These are phyloP conservation scores for Thryonomys swinderianus DNA, from an alignment of 2,113 vertebrate species.

Conservation along the genomic window DNA sequence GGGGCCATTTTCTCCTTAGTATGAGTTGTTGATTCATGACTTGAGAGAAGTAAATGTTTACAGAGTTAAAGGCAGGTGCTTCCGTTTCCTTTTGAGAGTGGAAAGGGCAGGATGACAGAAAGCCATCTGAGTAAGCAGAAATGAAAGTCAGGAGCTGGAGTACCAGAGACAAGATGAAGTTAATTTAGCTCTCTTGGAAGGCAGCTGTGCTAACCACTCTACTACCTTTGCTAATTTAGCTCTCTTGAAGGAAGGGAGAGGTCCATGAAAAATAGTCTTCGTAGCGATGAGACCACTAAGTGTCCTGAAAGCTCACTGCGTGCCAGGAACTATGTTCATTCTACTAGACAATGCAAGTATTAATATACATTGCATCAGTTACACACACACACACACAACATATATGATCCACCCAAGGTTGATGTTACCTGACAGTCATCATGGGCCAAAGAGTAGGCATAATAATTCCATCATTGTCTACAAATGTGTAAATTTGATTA, in stretches of 20 bases:
- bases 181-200: neutral
- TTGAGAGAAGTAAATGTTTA: constrained; percentile 18
- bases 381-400: neutral
- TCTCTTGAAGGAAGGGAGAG: neutral
- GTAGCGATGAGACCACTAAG: neutral
- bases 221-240: no score
- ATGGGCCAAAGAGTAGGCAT: neutral
- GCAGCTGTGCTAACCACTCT: no score
- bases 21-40: constrained; percentile 55
- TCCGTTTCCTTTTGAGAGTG: constrained; percentile 64
- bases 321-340: neutral
- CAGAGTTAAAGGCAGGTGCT: constrained; percentile 49
- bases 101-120: neutral
- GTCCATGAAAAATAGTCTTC: neutral
- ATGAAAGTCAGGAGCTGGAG: neutral
- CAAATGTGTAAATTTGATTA: neutral
- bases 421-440: neutral
- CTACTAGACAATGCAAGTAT: neutral
- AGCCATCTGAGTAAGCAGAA: constrained; percentile 50
- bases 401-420: neutral
- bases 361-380: neutral
- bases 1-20: constrained; percentile 4
- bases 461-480: constrained; percentile 16
- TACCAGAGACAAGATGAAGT: neutral
- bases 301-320: neutral